Evolutionary conservation across 2,888 invertebrate genomes (phyloP).

Genomic region (Artemia sinica): DNA sequence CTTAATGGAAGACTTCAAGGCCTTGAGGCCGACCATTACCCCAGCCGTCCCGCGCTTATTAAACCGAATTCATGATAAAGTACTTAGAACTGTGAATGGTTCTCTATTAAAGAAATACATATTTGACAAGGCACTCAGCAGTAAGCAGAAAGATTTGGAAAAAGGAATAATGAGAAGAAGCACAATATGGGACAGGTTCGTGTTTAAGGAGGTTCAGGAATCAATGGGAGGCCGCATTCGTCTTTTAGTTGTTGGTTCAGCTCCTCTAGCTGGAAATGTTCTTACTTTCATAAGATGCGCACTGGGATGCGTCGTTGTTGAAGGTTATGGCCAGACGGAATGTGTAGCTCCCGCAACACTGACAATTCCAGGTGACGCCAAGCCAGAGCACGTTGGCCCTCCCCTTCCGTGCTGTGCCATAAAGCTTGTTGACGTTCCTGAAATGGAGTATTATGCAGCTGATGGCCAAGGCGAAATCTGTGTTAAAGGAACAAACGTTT

Average conservation of each 20-base stretch:
- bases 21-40: constrained; percentile 77
- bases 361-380: constrained; percentile 45
- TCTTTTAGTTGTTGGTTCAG: constrained; percentile 84
- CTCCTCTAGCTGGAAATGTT: constrained; percentile 80
- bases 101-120: constrained; percentile 63
- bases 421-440: constrained; percentile 89
- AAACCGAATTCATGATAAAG: constrained; percentile 85
- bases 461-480: constrained; percentile 82
- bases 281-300: constrained; percentile 84
- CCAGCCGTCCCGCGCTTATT: constrained; percentile 86
- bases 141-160: constrained; percentile 70
- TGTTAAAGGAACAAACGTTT: constrained; percentile 82
- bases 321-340: constrained; percentile 88
- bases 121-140: constrained; percentile 68
- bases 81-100: constrained; percentile 44
- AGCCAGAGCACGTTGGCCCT: constrained; percentile 66
- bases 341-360: constrained; percentile 77
- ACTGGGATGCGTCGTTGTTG: constrained; percentile 74
- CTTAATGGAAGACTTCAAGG: constrained; percentile 68
- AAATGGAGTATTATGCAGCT: constrained; percentile 83
- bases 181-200: constrained; percentile 79
- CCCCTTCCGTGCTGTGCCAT: constrained; percentile 86
- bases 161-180: constrained; percentile 70
- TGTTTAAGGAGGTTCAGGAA: constrained; percentile 79
- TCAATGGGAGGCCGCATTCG: constrained; percentile 78